These are phyloP conservation scores for Callipepla californica DNA, from an alignment of 2,113 vertebrate species.

Conservation along the genomic window DNA sequence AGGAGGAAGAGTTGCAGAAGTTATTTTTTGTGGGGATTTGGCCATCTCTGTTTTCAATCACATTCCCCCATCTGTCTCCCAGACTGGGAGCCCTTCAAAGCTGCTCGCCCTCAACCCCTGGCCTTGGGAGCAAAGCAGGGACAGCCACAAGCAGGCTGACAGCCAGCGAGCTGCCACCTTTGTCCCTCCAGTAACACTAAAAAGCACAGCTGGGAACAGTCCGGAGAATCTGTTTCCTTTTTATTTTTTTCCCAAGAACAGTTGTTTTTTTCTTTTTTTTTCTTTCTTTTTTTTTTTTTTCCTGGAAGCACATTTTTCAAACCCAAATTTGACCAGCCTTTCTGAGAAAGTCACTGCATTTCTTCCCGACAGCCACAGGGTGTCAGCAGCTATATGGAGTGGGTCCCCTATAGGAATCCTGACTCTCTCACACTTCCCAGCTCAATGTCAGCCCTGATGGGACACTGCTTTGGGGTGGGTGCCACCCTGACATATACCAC, in stretches of 20 bases:
- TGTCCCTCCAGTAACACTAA: neutral
- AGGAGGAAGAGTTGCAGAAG: neutral
- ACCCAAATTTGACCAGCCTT: neutral
- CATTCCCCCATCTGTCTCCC: neutral
- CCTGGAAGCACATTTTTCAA: constrained; percentile 17
- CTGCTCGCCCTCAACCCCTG: neutral
- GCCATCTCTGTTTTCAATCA: neutral
- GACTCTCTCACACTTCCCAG: fast-evolving
- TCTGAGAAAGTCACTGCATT: neutral
- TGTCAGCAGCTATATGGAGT: constrained; percentile 69
- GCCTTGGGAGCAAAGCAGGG: neutral
- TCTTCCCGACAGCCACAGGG: constrained; percentile 48
- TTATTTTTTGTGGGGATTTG: neutral
- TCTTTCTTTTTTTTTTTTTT: constrained; percentile 16
- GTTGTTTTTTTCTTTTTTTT: neutral
- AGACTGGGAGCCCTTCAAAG: constrained; percentile 27
- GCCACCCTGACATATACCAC: neutral
- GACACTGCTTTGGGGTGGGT: neutral
- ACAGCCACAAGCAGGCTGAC: neutral
- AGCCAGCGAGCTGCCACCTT: constrained; percentile 29
- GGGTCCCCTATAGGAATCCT: neutral
- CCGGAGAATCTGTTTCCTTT: neutral
- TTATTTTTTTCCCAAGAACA: neutral
- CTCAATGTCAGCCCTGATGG: neutral
- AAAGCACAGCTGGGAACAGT: constrained; percentile 14